Base-by-base conservation (phyloP, 2,797 vertebrate genomes). In the Enteromius paludinosus region DNA sequence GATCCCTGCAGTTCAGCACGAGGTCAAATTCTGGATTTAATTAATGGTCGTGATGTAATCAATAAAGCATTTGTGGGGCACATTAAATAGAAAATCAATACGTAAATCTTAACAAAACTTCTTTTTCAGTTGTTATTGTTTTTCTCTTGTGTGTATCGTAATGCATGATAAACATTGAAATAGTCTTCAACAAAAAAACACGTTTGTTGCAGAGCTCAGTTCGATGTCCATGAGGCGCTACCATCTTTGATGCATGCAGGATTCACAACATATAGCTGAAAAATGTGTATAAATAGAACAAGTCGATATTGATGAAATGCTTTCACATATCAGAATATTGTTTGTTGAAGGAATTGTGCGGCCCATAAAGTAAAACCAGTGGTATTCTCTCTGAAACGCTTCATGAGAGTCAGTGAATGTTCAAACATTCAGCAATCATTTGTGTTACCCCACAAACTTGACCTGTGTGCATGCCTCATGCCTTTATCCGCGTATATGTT, bases 401-500 rank as follows among this genome's bases (percentile, higher is more conserved):
- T 70, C 15, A 15, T 33, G 14, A 59, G 75, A 85, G 90, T 71
- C 61, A 78, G 68, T 88, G 52, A 61, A 79, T 88, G 87, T 90
- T 88, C 84, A 85, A 72, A 89, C 83, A 43, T 72, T 65, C 84
- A 62, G 85, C 72, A 9, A 80, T 65, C 62, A 30, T 83, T 84
- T 74, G 85, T 86, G 81, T 83, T 80, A 83, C 82, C n/a, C 65
- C 65, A 71, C 73, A 73, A 72, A 43, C 25, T 70, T 75, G 56
- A 61, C 59, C 79, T 47, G 83, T 75, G 49, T 82, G 33, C 69
- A 41, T 69, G 83, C 61, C 47, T 75, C 35, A 33, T 76, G 79
- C 80, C 82, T 85, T 89, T 85, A 81, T 87, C 73, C 64, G 71
- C 69, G 81, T 89, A 82, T 79, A 33, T 79, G 76, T 64, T n/a